Conservation (phyloP, 2,888 invertebrate genomes). For the Parapristionchus giblindavisi region DNA sequence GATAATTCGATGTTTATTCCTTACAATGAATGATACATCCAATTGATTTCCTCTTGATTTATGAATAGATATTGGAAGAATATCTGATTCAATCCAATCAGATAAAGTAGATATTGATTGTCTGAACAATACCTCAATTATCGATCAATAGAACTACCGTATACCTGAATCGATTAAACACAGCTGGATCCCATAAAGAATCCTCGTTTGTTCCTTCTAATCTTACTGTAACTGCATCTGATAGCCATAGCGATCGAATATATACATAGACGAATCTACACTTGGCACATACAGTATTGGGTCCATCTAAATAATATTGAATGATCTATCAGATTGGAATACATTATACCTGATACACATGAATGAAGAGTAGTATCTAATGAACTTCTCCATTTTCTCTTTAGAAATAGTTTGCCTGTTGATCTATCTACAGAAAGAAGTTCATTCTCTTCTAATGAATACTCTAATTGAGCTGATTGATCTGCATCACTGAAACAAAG, state of each 20-base stretch:
- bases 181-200: constrained; percentile 60
- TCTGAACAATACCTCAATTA: neutral
- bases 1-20: constrained; percentile 27
- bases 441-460: constrained; percentile 62
- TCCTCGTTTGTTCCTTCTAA: constrained; percentile 55
- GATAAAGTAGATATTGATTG: constrained; percentile 35
- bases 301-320: constrained; percentile 55
- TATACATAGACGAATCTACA: constrained; percentile 56
- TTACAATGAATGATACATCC: constrained; percentile 29
- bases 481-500: constrained; percentile 62
- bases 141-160: neutral
- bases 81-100: constrained; percentile 33
- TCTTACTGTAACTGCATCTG: constrained; percentile 58
- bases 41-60: neutral
- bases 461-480: constrained; percentile 67
- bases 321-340: neutral
- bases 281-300: constrained; percentile 64
- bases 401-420: constrained; percentile 58
- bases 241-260: constrained; percentile 53
- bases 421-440: constrained; percentile 59
- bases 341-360: constrained; percentile 61
- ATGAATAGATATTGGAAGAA: constrained; percentile 26
- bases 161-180: constrained; percentile 60
- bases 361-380: constrained; percentile 58
- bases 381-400: constrained; percentile 58